phyloP scores from a whole-genome alignment of 2,888 invertebrate species.

The Agriopis marginaria region DNA sequence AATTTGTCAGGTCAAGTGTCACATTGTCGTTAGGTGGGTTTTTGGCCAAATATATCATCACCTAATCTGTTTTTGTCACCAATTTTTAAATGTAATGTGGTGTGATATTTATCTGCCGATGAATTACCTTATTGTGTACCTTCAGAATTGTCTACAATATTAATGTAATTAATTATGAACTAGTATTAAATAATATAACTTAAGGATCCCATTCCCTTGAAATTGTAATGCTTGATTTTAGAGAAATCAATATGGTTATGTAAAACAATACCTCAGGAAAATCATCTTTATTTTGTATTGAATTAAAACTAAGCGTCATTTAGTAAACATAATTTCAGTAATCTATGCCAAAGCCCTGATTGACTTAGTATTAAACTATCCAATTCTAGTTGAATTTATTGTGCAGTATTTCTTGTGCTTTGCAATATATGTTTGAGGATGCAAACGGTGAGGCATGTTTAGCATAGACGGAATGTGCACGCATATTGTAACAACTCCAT shows the following conservation, averaged over 20 bases:
- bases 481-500: neutral
- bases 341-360: constrained; percentile 33
- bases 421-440: neutral
- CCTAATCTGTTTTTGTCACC: neutral
- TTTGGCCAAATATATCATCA: neutral
- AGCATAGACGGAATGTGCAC: neutral
- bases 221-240: constrained; percentile 13
- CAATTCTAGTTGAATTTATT: constrained; percentile 17
- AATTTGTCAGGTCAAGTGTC: too few relatives aligned
- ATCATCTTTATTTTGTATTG: constrained; percentile 18
- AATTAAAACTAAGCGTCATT: constrained; percentile 4
- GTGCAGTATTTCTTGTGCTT: neutral
- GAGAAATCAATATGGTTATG: constrained; percentile 18
- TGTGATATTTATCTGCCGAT: constrained; percentile 2
- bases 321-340: constrained; percentile 18
- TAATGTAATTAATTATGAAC: constrained; percentile 32
- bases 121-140: constrained; percentile 25
- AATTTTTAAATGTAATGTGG: constrained; percentile 5
- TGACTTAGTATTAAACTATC: constrained; percentile 14
- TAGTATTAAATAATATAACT: constrained; percentile 30
- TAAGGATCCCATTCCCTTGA: constrained; percentile 28
- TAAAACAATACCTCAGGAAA: constrained; percentile 23
- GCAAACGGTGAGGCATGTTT: too few relatives aligned
- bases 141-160: constrained; percentile 27
- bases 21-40: too few relatives aligned